Conservation (phyloP, 2,797 vertebrate genomes). For the Presbytis comata region DNA sequence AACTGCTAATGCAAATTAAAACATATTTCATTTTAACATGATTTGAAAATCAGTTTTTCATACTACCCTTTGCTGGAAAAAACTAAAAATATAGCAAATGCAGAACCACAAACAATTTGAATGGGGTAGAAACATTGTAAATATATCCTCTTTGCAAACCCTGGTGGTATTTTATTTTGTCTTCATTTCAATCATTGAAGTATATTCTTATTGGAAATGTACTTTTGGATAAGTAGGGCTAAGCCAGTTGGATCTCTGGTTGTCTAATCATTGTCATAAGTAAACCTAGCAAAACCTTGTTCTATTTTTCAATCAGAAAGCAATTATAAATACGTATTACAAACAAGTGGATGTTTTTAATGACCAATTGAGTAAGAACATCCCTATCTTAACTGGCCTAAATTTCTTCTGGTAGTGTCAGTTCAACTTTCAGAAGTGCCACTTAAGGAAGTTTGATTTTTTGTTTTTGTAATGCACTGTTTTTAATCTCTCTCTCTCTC, state of each 20-base stretch:
- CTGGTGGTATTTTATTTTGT: slow-evolving; percentile 94
- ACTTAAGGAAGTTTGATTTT: slow-evolving; percentile 92
- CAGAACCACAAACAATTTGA: slow-evolving; percentile 88
- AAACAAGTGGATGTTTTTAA: slow-evolving; percentile 85
- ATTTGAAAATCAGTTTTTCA: slow-evolving; percentile 82
- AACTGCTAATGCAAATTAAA: slow-evolving; percentile 86
- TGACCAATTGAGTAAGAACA: slow-evolving; percentile 79
- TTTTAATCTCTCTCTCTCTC: slow-evolving; percentile 82
- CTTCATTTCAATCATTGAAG: slow-evolving; percentile 90
- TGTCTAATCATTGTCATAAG: slow-evolving; percentile 78
- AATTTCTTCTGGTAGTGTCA: slow-evolving; percentile 92
- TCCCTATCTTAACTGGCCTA: slow-evolving; percentile 85
- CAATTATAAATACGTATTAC: slow-evolving; percentile 77
- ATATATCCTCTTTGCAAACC: slow-evolving; percentile 94
- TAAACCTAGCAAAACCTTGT: slow-evolving; percentile 80
- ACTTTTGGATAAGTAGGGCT: slow-evolving; percentile 82
- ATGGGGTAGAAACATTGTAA: slow-evolving; percentile 91
- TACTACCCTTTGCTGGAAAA: slow-evolving; percentile 86
- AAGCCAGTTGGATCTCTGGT: slow-evolving; percentile 82
- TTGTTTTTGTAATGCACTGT: slow-evolving; percentile 99
- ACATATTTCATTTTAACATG: slow-evolving; percentile 81
- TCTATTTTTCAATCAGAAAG: slow-evolving; percentile 82
- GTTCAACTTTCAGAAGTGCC: slow-evolving; percentile 95
- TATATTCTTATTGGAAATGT: slow-evolving; percentile 95
- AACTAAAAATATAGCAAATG: slow-evolving; percentile 86